Conservation (phyloP, 1,140 invertebrate genomes). For the Tachypleus tridentatus region DNA sequence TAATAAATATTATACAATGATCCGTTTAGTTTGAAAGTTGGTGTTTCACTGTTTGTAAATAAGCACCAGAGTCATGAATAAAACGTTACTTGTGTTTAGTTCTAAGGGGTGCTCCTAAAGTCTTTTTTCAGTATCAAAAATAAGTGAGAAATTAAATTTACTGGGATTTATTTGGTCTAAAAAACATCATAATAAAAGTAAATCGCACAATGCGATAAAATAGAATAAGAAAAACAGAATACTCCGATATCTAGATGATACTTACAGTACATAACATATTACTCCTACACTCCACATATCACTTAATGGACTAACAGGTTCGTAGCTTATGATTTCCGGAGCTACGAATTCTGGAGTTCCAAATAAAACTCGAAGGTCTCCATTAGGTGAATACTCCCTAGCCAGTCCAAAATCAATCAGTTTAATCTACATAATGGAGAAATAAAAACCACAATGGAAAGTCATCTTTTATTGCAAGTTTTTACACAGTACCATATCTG, state of each 20-base stretch:
- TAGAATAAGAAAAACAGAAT: neutral
- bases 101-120: too few species aligned
- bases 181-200: too few species aligned
- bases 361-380: slow-evolving; percentile 62
- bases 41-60: too few species aligned
- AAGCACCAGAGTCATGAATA: too few species aligned
- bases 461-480: too few species aligned
- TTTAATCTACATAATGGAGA: slow-evolving; percentile 49
- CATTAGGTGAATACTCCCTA: slow-evolving; percentile 53
- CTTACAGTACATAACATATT: slow-evolving; percentile 87
- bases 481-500: too few species aligned
- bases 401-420: slow-evolving; percentile 87
- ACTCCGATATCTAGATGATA: slow-evolving; percentile 11
- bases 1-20: too few species aligned
- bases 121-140: too few species aligned
- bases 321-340: slow-evolving; percentile 86
- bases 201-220: neutral
- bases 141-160: too few species aligned
- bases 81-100: too few species aligned
- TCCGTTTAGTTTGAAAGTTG: too few species aligned
- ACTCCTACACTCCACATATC: slow-evolving; percentile 94
- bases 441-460: neutral
- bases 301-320: slow-evolving; percentile 65
- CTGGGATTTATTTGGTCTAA: too few species aligned
- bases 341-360: slow-evolving; percentile 90